Percentiles rank a stretch among this genome's conserved stretches.
These are phyloP conservation scores for Gorsachius goisagi DNA, from an alignment of 2,113 vertebrate genomes.

Conservation along the genomic window DNA sequence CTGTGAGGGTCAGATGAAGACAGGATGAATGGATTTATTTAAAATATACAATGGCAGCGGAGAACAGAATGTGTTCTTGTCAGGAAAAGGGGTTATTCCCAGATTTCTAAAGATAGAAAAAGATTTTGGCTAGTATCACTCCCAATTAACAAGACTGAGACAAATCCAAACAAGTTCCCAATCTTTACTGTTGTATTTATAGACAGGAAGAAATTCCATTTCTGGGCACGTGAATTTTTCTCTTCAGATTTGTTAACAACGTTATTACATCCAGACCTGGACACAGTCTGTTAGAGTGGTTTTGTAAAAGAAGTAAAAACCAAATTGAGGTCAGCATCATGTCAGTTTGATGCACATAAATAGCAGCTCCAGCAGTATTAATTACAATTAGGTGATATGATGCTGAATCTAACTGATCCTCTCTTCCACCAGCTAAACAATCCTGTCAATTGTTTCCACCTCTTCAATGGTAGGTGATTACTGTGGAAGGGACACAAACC, in stretches of 20 bases:
- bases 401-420: neutral
- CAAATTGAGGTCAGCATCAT: neutral
- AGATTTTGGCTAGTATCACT: neutral
- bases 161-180: neutral
- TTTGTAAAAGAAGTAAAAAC: neutral
- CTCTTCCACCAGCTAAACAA: neutral
- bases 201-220: neutral
- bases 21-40: neutral
- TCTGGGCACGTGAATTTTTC: neutral
- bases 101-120: neutral
- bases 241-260: neutral
- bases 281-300: neutral
- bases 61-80: neutral
- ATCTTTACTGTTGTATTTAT: neutral
- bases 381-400: neutral
- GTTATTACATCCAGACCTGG: neutral
- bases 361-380: neutral
- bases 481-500: neutral
- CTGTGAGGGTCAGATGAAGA: neutral
- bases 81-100: neutral
- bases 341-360: neutral
- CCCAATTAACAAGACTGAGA: neutral
- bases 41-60: neutral
- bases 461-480: neutral
- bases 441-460: neutral